Evolutionary conservation across 92 coral and sea anemone genomes (phyloP).

Genomic region (Chrysogorgia sp.): DNA sequence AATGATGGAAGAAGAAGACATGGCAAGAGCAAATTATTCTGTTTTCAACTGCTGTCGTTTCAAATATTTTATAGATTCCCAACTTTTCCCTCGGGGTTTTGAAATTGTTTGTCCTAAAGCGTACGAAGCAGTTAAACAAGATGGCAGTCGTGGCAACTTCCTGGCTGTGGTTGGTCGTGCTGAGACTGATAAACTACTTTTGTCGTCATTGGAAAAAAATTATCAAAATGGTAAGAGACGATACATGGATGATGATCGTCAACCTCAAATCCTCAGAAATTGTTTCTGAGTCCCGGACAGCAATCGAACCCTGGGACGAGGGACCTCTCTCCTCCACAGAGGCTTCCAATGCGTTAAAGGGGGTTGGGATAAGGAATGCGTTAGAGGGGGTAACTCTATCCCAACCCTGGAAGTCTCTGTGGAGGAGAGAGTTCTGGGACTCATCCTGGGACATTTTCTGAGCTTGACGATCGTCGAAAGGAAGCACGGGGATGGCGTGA

Average conservation of each 20-base stretch:
- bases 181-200: constrained; percentile 48
- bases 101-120: constrained; percentile 6
- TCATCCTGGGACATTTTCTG: too few relatives aligned
- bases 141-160: constrained; percentile 70
- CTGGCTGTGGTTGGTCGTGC: constrained; percentile 63
- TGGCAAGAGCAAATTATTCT: neutral
- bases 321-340: too few relatives aligned
- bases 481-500: too few relatives aligned
- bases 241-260: neutral
- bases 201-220: constrained; percentile 34
- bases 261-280: neutral
- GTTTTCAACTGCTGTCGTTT: neutral
- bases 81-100: constrained; percentile 43
- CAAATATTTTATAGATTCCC: constrained; percentile 43
- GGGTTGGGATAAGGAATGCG: too few relatives aligned
- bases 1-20: too few relatives aligned
- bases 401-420: too few relatives aligned
- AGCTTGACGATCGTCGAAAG: too few relatives aligned
- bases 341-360: too few relatives aligned
- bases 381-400: too few relatives aligned
- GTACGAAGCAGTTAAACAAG: constrained; percentile 44
- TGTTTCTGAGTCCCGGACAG: neutral
- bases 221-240: constrained; percentile 25
- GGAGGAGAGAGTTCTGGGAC: too few relatives aligned
- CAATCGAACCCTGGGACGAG: neutral